phyloP scores from a whole-genome alignment of 2,113 vertebrate genomes.

The Apus apus region DNA sequence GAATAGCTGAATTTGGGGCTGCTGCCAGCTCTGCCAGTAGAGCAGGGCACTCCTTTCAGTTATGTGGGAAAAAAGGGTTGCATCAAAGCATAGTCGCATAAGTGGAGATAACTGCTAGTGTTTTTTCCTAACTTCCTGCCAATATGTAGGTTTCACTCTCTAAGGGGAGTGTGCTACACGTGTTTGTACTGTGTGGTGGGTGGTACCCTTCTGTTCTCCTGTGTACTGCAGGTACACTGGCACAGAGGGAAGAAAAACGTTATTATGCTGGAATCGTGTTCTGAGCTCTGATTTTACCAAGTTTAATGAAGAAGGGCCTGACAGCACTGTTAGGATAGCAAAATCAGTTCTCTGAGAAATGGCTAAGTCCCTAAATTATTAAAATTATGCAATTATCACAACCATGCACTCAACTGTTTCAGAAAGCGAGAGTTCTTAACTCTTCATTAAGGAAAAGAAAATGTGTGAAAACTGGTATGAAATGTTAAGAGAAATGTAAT shows the following conservation, averaged over 20 bases:
- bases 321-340: neutral
- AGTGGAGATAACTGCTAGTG: neutral
- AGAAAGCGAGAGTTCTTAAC: neutral
- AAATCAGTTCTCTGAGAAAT: neutral
- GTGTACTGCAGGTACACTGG: neutral
- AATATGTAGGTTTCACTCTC: neutral
- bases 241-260: neutral
- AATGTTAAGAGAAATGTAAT: neutral
- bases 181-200: neutral
- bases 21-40: neutral
- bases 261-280: accelerated
- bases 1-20: neutral
- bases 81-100: neutral
- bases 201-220: neutral
- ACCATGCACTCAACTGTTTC: neutral
- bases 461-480: neutral
- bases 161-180: neutral
- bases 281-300: neutral
- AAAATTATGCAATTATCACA: neutral
- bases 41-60: neutral
- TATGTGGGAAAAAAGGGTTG: neutral
- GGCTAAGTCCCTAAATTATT: neutral
- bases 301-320: neutral
- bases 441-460: neutral
- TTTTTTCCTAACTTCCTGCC: neutral